Percentiles rank a stretch among this genome's conserved stretches.
These are phyloP conservation scores for Mercenaria mercenaria DNA, from an alignment of 1,140 invertebrate genomes.

Conservation along the genomic window DNA sequence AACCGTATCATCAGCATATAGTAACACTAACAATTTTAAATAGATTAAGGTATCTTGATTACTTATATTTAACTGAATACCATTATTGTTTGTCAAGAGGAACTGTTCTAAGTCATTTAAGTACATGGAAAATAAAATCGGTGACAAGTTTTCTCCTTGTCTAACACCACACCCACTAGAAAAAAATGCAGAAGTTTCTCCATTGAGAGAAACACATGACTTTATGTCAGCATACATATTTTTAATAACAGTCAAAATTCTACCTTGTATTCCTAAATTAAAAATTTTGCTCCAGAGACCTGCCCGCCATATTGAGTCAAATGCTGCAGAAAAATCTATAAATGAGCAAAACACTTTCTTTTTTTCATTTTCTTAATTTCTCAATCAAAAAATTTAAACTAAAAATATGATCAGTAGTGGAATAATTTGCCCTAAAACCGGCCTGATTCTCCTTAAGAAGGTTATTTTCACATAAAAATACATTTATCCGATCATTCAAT, in stretches of 20 bases:
- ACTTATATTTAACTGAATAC: neutral
- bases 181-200: neutral
- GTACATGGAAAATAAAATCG: constrained; percentile 13
- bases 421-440: constrained; percentile 19
- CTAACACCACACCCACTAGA: neutral
- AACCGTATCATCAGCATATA: neutral
- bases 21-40: constrained; percentile 3
- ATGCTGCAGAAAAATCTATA: neutral
- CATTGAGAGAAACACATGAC: constrained; percentile 6
- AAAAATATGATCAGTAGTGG: constrained; percentile 26
- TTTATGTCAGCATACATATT: constrained; percentile 1
- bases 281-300: neutral
- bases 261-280: neutral
- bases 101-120: constrained; percentile 27
- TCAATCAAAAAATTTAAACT: neutral
- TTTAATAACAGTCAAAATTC: neutral
- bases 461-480: neutral
- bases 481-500: neutral
- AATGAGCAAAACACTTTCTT: neutral
- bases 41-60: neutral
- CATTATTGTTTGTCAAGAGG: neutral
- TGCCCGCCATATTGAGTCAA: neutral
- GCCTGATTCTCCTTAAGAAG: neutral
- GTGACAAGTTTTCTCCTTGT: constrained; percentile 27
- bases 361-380: neutral